Evolutionary conservation across 2,797 vertebrate species (phyloP).

Genomic region (Fratercula arctica): DNA sequence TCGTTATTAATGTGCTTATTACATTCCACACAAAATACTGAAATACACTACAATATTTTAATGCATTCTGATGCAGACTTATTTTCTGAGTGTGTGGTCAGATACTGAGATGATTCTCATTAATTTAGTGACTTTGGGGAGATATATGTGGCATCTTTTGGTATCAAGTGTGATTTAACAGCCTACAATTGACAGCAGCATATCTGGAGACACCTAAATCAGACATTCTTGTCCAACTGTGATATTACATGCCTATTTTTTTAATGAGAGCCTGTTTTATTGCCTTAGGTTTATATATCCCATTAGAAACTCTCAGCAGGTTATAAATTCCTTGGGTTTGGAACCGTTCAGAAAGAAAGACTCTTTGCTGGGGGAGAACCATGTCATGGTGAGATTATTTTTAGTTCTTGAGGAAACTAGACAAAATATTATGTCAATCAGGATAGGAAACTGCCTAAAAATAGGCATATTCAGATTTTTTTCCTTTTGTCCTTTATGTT

Average conservation of each 20-base stretch:
- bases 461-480: not conserved
- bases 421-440: not conserved
- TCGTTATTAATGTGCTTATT: not conserved
- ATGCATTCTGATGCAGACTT: not conserved
- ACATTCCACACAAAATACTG: not conserved
- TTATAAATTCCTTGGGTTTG: not conserved
- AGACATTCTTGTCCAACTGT: not conserved
- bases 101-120: not conserved
- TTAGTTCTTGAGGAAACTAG: not conserved
- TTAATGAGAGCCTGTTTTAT: not conserved
- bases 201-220: not conserved
- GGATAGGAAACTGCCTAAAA: not conserved
- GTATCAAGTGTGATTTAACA: not conserved
- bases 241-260: not conserved
- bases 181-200: not conserved
- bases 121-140: not conserved
- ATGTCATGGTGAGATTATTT: not conserved
- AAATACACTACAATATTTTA: not conserved
- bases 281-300: not conserved
- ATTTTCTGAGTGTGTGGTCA: not conserved
- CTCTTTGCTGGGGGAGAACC: not conserved
- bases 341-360: not conserved
- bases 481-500: not conserved
- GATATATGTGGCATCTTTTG: not conserved
- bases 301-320: not conserved